Base-by-base conservation (phyloP, 1,140 invertebrate species). In the Drosophila mojavensis region DNA sequence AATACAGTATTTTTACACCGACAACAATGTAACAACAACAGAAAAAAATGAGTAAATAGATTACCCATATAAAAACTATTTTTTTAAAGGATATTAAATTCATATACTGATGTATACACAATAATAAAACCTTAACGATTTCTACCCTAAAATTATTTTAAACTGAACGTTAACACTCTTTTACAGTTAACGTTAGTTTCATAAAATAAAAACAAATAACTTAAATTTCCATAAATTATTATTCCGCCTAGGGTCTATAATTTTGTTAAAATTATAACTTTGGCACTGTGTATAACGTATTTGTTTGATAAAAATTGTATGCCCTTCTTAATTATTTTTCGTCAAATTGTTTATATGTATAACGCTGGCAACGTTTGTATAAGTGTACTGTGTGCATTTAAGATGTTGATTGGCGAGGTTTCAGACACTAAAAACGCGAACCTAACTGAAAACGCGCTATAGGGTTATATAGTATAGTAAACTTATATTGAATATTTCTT, bases 1-100 rank as follows among this genome's bases (percentile, higher is more conserved):
- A 82, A 86, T 86, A 86, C 83, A 86, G 83, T 86, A 88, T 86
- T 86, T 86, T 86, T 86, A 86, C 83, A 86, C 65, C 33, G 58
- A 68, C 56, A 75, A 74, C 58, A 64, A 70, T 62, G 58, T 69
- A 75, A 64, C 41, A 63, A 20, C 26, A 47, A 41, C 43, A 66
- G 68, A 69, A 60, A 45, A 39, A 79, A 77, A 69, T 58, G 33
- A 61, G 58, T 71, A 81, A 72, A 43, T 10, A 80, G 68, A 76
- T 72, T 74, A 84, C 67, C 70, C 68, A 75, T 79, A 83, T 78
- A 75, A 66, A 61, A 81, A 72, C 47, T 89, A 89, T 89, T 89
- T 89, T 88, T 89, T 89, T 81, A 84, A 84, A 66, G 45, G 48
- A 80, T 83, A 84, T 83, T 83, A 75, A 78, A 51, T 86, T 71